phyloP scores from a whole-genome alignment of 1,140 invertebrate species.

The Littorina saxatilis region DNA sequence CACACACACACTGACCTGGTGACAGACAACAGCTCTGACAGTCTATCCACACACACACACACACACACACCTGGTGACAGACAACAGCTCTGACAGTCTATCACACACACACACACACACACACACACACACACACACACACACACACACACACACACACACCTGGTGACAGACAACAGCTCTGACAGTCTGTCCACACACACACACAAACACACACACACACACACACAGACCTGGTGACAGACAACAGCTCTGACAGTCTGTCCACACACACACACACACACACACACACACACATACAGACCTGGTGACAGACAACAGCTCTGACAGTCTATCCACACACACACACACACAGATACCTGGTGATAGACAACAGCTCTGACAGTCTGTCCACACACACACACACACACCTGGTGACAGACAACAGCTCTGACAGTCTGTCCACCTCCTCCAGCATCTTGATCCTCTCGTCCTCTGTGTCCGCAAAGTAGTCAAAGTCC shows the following conservation, averaged over 20 bases:
- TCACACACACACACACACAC: too few relatives aligned
- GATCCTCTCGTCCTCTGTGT: slow-evolving; percentile 85
- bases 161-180: background rate
- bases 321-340: background rate
- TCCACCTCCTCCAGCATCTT: slow-evolving; percentile 92
- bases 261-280: slow-evolving; percentile 11
- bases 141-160: background rate
- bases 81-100: background rate
- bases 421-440: slow-evolving; percentile 90
- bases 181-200: too few relatives aligned
- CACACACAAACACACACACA: background rate
- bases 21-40: background rate
- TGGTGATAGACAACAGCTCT: slow-evolving; percentile 82
- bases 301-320: background rate
- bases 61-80: background rate
- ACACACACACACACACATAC: slow-evolving; percentile 13
- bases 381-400: slow-evolving; percentile 93
- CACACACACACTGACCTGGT: background rate
- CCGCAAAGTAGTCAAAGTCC: slow-evolving; percentile 90
- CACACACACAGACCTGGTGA: background rate
- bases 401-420: slow-evolving; percentile 69
- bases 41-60: background rate
- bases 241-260: background rate
- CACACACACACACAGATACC: background rate
- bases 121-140: background rate